phyloP scores from a whole-genome alignment of 2,888 invertebrate species.

The Dynastes grantii region DNA sequence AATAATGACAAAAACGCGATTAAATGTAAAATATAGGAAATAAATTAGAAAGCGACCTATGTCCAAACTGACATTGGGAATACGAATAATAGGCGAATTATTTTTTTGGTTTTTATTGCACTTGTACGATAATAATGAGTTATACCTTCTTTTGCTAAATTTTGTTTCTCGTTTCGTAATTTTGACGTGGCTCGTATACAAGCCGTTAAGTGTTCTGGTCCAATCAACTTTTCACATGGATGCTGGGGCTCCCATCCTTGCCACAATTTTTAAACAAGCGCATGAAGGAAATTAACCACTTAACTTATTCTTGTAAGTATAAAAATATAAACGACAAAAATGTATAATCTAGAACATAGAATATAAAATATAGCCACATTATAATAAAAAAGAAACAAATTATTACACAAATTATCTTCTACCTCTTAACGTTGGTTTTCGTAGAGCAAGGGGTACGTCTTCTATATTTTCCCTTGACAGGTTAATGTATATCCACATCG shows the following conservation, averaged over 20 bases:
- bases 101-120: too few relatives aligned
- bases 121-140: too few relatives aligned
- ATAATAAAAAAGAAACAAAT: too few relatives aligned
- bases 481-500: not conserved
- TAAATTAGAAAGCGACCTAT: not conserved
- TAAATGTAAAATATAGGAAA: not conserved
- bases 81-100: too few relatives aligned
- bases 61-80: not conserved
- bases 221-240: not conserved
- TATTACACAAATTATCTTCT: not conserved
- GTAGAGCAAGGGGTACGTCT: too few relatives aligned
- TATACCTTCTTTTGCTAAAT: too few relatives aligned
- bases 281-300: not conserved
- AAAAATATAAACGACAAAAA: not conserved
- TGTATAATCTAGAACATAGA: too few relatives aligned
- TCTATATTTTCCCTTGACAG: not conserved
- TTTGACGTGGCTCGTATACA: too few relatives aligned
- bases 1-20: not conserved
- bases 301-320: not conserved
- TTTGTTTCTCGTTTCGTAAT: too few relatives aligned
- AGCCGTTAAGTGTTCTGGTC: not conserved
- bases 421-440: too few relatives aligned
- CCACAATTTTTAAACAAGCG: not conserved
- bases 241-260: not conserved
- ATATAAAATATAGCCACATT: not conserved